Evolutionary conservation across 2,797 vertebrate genomes (phyloP).

Genomic region (Rousettus madagascariensis): DNA sequence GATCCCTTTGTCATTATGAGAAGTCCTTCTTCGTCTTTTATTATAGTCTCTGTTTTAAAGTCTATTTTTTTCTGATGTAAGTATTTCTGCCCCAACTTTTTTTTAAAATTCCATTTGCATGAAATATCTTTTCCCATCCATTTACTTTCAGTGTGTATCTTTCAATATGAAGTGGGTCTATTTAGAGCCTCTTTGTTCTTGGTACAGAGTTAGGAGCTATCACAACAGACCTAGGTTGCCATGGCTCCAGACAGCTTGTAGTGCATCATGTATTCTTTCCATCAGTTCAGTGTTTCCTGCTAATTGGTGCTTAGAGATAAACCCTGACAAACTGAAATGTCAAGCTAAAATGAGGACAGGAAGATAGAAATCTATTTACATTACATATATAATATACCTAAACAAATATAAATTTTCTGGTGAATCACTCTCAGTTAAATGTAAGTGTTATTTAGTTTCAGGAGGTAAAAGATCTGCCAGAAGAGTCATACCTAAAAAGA

Average conservation of each 20-base stretch:
- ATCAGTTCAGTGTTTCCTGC: not conserved
- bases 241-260: not conserved
- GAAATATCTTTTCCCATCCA: no score
- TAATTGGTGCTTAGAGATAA: not conserved
- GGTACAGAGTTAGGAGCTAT: not conserved
- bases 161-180: not conserved
- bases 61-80: no score
- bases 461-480: not conserved
- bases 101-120: no score
- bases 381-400: not conserved
- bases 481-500: not conserved
- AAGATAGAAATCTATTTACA: not conserved
- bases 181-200: constrained; percentile 4
- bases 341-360: not conserved
- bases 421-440: not conserved
- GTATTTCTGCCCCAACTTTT: no score
- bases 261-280: not conserved
- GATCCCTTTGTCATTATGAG: no score
- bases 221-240: not conserved
- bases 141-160: no score
- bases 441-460: constrained; percentile 8
- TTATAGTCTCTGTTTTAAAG: no score
- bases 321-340: not conserved
- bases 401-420: not conserved
- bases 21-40: no score